Evolutionary conservation across 2,888 invertebrate species (phyloP), one percentile per base, ranked within the genome.

Genomic region (Drosophila macrospina): DNA sequence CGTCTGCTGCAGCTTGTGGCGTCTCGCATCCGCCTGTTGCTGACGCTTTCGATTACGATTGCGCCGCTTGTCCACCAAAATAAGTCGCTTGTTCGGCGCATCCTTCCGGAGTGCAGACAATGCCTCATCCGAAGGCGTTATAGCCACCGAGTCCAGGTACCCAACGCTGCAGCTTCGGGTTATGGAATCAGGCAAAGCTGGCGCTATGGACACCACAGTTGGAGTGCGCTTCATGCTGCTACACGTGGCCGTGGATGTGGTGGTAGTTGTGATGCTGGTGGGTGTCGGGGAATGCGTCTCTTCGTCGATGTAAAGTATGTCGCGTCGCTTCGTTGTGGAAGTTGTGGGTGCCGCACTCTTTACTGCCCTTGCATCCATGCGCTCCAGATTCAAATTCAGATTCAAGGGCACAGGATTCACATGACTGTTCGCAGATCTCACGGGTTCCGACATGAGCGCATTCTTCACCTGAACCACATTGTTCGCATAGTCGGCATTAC

Each of bases 121-220:
- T 10, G 95, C 95, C 52, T 96, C 95, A 86, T 96, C 96, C 39
- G 95, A 95, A 48, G 96, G 96, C 20, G 96, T 94, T 78, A 95
- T 93, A 82, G 97, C 97, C 4, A 97, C 96, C 71, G 96, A 93
- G 90, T 97, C 97, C 77, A 98, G 93, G 89, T 97, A 97, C 0
- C 97, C 97, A 2, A 97, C 97, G 91, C 97, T 97, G 91, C 97
- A 97, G 90, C 97, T 97, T 30, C 97, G 93, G 0, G 96, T 95
- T 92, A 97, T 96, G 0, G 95, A 94, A 83, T 96, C 96, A 0
- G 94, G 92, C 11, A 93, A 75, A 0, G 93, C 91, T 0, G 95
- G 95, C 37, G 95, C 95, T 65, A 95, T 95, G 0, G 95, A 95
- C 30, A 95, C 94, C 3, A 95, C 94, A 0, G 95, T 94, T 3